A percentile compares a stretch with the other conserved stretches of the same genome.
phyloP scores from a whole-genome alignment of 2,113 vertebrate genomes.

The Macquaria australasica region DNA sequence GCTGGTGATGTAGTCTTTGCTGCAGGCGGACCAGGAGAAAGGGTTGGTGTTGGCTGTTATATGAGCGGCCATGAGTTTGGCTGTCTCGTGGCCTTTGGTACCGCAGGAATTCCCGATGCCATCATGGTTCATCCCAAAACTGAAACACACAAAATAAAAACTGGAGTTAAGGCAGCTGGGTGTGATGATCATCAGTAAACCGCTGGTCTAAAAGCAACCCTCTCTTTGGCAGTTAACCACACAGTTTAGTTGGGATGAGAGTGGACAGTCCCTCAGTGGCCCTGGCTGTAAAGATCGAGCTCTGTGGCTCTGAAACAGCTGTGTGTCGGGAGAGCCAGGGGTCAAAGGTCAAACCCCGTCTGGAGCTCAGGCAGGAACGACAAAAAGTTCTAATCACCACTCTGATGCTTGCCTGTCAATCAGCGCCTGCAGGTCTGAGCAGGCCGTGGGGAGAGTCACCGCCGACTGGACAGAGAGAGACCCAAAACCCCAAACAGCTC shows the following conservation, averaged over 20 bases:
- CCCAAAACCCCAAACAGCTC: slow-evolving; percentile 18
- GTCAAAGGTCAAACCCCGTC: slow-evolving; percentile 84
- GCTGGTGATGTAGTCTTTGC: slow-evolving; percentile 99
- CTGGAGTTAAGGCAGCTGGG: slow-evolving; percentile 12
- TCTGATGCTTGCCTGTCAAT: slow-evolving; percentile 82
- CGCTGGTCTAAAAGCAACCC: slow-evolving; percentile 3
- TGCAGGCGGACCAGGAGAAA: slow-evolving; percentile 99
- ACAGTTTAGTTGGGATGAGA: not conserved
- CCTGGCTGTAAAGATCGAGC: slow-evolving; percentile 67
- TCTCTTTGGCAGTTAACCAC: not conserved
- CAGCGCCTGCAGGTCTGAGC: slow-evolving; percentile 80
- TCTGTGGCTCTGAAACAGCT: slow-evolving; percentile 83
- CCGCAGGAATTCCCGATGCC: slow-evolving; percentile 99
- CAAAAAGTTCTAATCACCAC: slow-evolving; percentile 84
- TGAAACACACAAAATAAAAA: slow-evolving; percentile 74
- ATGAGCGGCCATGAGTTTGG: slow-evolving; percentile 99
- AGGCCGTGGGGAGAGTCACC: slow-evolving; percentile 48
- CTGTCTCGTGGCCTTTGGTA: slow-evolving; percentile 98
- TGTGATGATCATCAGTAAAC: not conserved
- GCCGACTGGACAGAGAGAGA: not conserved
- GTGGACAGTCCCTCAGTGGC: slow-evolving; percentile 30
- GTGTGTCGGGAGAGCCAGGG: slow-evolving; percentile 69
- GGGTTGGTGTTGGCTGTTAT: slow-evolving; percentile 99
- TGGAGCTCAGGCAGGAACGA: slow-evolving; percentile 75
- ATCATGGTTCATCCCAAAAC: slow-evolving; percentile 99